A percentile compares a stretch with the other conserved stretches of the same genome.
Evolutionary conservation across 2,797 vertebrate species (phyloP).

Genomic region (Otolemur crassicaudatus): DNA sequence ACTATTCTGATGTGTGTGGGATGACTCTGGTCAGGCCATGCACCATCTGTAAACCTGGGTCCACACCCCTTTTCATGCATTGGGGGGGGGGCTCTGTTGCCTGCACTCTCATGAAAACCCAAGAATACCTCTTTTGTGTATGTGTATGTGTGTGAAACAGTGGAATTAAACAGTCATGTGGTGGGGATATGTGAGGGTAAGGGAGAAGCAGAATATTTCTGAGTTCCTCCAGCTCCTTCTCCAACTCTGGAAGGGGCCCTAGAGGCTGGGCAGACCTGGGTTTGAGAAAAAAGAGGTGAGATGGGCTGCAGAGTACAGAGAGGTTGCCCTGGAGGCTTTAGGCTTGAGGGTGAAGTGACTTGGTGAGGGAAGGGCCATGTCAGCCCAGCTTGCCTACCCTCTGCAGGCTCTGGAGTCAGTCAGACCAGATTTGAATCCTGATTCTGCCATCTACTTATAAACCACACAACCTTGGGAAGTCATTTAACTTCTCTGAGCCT

Average conservation of each 20-base stretch:
- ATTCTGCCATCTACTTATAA: background rate
- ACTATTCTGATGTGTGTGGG: background rate
- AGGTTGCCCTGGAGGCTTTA: background rate
- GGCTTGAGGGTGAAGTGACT: background rate
- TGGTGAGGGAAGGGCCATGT: background rate
- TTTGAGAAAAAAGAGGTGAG: background rate
- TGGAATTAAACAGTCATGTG: background rate
- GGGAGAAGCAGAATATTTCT: background rate
- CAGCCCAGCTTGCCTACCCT: background rate
- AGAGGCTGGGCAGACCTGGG: background rate
- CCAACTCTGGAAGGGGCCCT: background rate
- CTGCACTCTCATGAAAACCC: background rate
- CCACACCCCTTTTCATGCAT: background rate
- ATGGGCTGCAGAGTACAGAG: background rate
- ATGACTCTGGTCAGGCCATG: background rate
- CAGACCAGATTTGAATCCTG: background rate
- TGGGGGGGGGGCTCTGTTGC: background rate
- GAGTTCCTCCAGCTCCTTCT: background rate
- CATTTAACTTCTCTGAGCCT: conserved; percentile 19
- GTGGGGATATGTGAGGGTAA: background rate
- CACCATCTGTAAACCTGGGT: background rate
- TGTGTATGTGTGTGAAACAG: background rate
- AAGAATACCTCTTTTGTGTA: background rate
- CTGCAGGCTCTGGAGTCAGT: background rate
- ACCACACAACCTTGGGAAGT: background rate